Base-by-base conservation (phyloP, 35 echinoderm and acorn worm species). In the Ophiothrix spiculata region DNA sequence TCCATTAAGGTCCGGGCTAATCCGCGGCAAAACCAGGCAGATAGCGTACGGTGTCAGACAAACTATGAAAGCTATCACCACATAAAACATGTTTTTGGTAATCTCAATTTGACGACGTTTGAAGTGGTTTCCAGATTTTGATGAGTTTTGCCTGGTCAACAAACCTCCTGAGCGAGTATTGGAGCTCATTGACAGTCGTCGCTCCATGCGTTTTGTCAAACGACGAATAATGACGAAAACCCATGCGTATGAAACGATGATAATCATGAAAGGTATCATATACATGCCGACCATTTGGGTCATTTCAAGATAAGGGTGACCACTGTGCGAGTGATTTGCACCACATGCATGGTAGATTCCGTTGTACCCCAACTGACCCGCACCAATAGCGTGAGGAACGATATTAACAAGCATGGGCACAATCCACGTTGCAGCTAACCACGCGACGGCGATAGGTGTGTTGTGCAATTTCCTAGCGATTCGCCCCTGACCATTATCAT, bases 11-110 rank as follows among this genome's bases (percentile, higher is more conserved):
- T 88, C 45, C 3, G 93, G 93, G 38, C 90, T 88, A 33, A 81
- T 90, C 2, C 88, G 92, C n/a, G 92, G 92, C 1, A 91, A 88
- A 25, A 91, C 56, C 33, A 95, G 77, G 19, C 81, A 86, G 1
- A 95, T 83, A 31, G 74, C 76, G 38, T 95, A 95, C 23, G 93
- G 93, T 1, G 86, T 88, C 4, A 95, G 81, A 32, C 93, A 95
- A 79, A 95, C 60, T 54, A 88, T 83, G 80, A 95, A 95, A 31
- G 93, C 93, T 36, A 90, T 88, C 0, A 95, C 85, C 14, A 95
- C 93, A 49, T 95, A 95, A 69, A 95, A 95, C 0, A 95, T 86
- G 49, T 95, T 95, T 29, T 87, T 87, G n/a, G 93, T 95, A 15
- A 95, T 95, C 36, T 88, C 93, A 0, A 95, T 32, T 75, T 95